A percentile compares a stretch with the other conserved stretches of the same genome.
phyloP scores from a whole-genome alignment of 1,140 invertebrate genomes.

The Eurytemora carolleeae region DNA sequence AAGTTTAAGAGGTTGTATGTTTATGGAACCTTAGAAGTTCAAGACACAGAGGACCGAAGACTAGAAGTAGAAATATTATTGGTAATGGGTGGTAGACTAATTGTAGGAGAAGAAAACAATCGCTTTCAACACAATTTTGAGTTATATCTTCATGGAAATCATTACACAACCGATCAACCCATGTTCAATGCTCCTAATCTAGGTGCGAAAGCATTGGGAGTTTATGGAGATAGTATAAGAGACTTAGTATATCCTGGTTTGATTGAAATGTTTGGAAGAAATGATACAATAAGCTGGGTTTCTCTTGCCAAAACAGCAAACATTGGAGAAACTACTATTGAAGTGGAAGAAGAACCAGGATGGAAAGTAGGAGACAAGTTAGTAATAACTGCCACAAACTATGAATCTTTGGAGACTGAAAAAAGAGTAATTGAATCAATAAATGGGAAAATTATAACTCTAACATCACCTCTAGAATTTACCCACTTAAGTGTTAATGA shows the following conservation, averaged over 20 bases:
- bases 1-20: slow-evolving; percentile 10
- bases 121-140: slow-evolving; percentile 16
- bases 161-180: slow-evolving; percentile 15
- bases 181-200: slow-evolving; percentile 14
- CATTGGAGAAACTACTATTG: neutral
- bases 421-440: slow-evolving; percentile 8
- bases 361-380: slow-evolving; percentile 7
- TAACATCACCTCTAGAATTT: slow-evolving; percentile 5
- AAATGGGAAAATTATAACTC: slow-evolving; percentile 9
- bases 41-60: slow-evolving; percentile 14
- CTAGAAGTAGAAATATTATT: neutral
- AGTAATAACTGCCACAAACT: slow-evolving; percentile 12
- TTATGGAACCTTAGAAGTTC: slow-evolving; percentile 16
- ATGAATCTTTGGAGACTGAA: slow-evolving; percentile 13
- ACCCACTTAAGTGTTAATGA: neutral
- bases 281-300: no score
- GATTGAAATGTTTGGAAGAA: no score
- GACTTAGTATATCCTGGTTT: slow-evolving; percentile 13
- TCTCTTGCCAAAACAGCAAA: slow-evolving; percentile 8
- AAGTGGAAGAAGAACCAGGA: slow-evolving; percentile 1
- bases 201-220: slow-evolving; percentile 18
- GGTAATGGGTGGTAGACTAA: slow-evolving; percentile 8
- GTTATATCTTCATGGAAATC: slow-evolving; percentile 16
- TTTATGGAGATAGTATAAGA: slow-evolving; percentile 8
- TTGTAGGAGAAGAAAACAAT: slow-evolving; percentile 9